Evolutionary conservation across 2,888 invertebrate genomes (phyloP).

Genomic region (Sesia apiformis): DNA sequence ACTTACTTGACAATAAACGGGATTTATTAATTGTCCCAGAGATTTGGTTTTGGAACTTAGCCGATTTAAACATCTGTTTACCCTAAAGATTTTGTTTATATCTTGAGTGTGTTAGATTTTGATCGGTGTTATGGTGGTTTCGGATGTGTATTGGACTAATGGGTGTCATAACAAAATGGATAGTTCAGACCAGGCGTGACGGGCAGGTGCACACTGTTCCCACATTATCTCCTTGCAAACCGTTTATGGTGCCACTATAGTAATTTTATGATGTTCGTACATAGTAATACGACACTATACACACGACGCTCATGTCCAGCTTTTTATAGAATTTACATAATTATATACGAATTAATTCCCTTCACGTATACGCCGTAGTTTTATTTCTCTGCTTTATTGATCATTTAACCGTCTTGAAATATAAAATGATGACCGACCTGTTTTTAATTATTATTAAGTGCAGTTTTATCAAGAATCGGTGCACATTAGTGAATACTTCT

Average conservation of each 20-base stretch:
- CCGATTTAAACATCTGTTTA: neutral
- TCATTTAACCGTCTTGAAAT: neutral
- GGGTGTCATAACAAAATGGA: no score
- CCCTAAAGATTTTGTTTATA: no score
- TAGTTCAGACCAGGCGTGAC: conserved; percentile 15
- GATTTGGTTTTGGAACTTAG: conserved; percentile 20
- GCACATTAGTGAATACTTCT: neutral
- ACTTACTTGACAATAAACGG: conserved; percentile 59
- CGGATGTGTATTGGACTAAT: no score
- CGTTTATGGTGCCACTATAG: conserved; percentile 9
- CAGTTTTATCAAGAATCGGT: neutral
- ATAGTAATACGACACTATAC: conserved; percentile 10
- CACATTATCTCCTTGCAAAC: conserved; percentile 18
- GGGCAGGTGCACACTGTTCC: conserved; percentile 24
- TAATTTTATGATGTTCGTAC: conserved; percentile 19
- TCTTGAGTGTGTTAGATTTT: no score
- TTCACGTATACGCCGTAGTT: neutral
- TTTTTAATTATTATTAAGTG: neutral
- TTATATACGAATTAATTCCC: neutral
- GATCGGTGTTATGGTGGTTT: no score
- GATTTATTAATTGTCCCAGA: conserved; percentile 49
- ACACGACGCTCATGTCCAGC: neutral
- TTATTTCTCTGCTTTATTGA: neutral
- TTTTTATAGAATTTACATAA: neutral
- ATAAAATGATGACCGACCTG: neutral